Conservation (phyloP, 2,888 invertebrate genomes). For the Timema cristinae region DNA sequence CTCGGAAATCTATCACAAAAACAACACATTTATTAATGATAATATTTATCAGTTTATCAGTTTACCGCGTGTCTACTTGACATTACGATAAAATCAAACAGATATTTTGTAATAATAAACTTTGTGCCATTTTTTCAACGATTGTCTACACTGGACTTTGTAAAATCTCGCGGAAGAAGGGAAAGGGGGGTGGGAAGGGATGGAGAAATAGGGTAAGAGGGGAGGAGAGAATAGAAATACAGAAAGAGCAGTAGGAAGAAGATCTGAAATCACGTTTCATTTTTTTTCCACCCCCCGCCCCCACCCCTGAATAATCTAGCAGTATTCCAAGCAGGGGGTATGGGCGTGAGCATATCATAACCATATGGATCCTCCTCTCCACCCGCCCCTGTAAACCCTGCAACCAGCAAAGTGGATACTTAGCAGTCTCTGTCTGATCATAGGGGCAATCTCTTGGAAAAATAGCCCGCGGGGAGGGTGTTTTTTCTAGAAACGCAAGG, state of each 20-base stretch:
- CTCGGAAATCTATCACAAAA: too few relatives aligned
- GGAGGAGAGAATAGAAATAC: background rate
- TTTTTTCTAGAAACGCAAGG: too few relatives aligned
- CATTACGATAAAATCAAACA: too few relatives aligned
- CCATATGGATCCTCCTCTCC: background rate
- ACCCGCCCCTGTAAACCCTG: too few relatives aligned
- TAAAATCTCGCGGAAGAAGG: background rate
- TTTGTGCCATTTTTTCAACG: too few relatives aligned
- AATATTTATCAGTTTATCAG: too few relatives aligned
- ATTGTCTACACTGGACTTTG: background rate
- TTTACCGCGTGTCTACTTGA: too few relatives aligned
- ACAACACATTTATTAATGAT: too few relatives aligned
- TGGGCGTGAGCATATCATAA: conserved; percentile 15
- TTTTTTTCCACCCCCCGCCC: background rate
- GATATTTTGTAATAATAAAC: too few relatives aligned
- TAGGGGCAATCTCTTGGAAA: conserved; percentile 11
- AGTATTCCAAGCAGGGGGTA: conserved; percentile 11
- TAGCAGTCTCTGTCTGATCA: conserved; percentile 6
- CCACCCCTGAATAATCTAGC: conserved; percentile 11
- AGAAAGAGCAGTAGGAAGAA: background rate
- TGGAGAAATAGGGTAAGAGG: background rate
- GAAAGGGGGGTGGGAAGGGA: background rate
- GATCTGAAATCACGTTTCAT: conserved; percentile 16
- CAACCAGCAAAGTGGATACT: conserved; percentile 6
- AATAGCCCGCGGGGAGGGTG: conserved; percentile 9